Conservation (phyloP, 1,140 invertebrate species). For the Rhyacophila brunnea region DNA sequence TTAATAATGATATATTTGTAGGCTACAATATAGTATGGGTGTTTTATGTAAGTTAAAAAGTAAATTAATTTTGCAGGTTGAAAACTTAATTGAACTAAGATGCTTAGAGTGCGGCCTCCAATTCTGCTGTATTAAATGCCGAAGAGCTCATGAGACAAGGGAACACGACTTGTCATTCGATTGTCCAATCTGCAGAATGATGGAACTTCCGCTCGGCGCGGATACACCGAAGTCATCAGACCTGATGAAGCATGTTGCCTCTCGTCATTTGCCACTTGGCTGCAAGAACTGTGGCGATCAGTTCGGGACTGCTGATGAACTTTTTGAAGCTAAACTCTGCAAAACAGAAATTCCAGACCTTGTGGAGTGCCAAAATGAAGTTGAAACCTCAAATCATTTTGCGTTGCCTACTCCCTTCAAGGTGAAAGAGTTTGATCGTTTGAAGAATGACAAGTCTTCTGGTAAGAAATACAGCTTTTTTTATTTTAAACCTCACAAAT, state of each 20-base stretch:
- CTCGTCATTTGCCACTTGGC: slow-evolving; percentile 44
- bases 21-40: too few relatives aligned
- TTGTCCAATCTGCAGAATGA: slow-evolving; percentile 44
- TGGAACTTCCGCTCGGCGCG: slow-evolving; percentile 20
- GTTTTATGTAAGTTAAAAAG: too few relatives aligned
- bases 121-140: slow-evolving; percentile 49
- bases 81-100: slow-evolving; percentile 19
- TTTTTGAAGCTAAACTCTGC: slow-evolving; percentile 16
- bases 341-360: too few relatives aligned
- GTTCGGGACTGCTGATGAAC: slow-evolving; percentile 46
- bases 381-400: too few relatives aligned
- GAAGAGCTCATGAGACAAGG: slow-evolving; percentile 44
- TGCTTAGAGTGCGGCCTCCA: slow-evolving; percentile 48
- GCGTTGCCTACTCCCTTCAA: too few relatives aligned
- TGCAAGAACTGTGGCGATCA: slow-evolving; percentile 47
- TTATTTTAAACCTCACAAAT: too few relatives aligned
- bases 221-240: slow-evolving; percentile 40
- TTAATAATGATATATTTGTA: too few relatives aligned
- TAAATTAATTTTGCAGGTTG: background rate
- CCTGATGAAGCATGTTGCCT: slow-evolving; percentile 43
- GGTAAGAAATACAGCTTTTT: too few relatives aligned
- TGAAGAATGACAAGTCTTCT: too few relatives aligned
- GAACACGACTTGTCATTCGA: slow-evolving; percentile 45
- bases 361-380: too few relatives aligned
- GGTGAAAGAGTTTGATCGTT: too few relatives aligned